Evolutionary conservation across 2,888 invertebrate genomes (phyloP), one percentile per base, ranked within the genome.

Genomic region (Epiperipatus broadwayi): DNA sequence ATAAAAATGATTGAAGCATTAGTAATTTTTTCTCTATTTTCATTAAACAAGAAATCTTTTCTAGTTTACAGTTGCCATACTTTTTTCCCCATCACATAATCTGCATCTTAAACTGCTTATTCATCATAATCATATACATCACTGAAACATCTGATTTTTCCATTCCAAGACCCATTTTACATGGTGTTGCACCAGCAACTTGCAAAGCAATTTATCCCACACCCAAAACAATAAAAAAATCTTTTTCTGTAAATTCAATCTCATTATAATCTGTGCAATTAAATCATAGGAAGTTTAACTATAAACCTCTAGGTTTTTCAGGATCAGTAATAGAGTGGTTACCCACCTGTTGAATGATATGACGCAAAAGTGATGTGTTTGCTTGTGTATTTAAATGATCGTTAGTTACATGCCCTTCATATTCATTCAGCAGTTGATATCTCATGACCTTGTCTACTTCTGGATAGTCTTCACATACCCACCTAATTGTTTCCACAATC

Each of bases 71-170:
- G 38, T 87, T 80, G 47, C 85, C 81, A 56, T 69, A 78, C 49
- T 77, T 78, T 61, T 95, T 95, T 12, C 97, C 97, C 60, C 89
- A 97, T 89, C 93, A 97, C 50, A 72, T 75, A 83, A 97, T 87
- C 81, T 91, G 89, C 54, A 77, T 78, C 47, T 78, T 73, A 67
- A 93, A 95, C 58, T 81, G 72, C 45, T 61, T 60, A 59, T 87
- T 80, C 89, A 93, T 87, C 49, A 72, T 72, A 75, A 80, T 76
- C 19, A 95, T 91, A 68, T 91, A 95, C 58, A 71, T 73, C 41
- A 89, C 83, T 42, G 97, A 97, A 48, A 87, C 83, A 53, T 93
- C 89, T 7, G 95, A 93, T 59, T 87, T 80, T 64, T 99, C 97
- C 41, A 99, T 81, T 33, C 97, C 97, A 51, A 85, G 71, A 56